phyloP scores from a whole-genome alignment of 1,140 invertebrate species.

The Microplitis demolitor region DNA sequence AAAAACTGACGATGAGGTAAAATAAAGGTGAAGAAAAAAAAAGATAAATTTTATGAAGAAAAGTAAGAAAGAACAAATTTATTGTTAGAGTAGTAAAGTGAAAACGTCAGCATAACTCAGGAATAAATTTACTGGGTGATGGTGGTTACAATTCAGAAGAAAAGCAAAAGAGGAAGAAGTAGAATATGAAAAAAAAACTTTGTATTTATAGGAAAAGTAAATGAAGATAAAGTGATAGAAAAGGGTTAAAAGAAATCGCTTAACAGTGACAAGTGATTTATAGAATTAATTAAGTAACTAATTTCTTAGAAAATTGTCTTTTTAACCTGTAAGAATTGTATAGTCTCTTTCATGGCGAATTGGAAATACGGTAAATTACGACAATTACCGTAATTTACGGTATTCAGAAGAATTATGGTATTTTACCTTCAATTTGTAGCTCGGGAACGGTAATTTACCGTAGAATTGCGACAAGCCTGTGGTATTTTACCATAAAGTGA shows the following conservation, averaged over 20 bases:
- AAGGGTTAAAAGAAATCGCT: not conserved
- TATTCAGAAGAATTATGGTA: too few species aligned
- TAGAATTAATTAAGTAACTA: conserved; percentile 11
- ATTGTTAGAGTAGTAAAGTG: not conserved
- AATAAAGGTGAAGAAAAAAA: not conserved
- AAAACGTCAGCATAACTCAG: not conserved
- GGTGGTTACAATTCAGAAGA: too few species aligned
- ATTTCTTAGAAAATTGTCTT: not conserved
- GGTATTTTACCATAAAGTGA: too few species aligned
- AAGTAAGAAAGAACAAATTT: not conserved
- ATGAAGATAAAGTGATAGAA: not conserved
- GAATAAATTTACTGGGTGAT: not conserved
- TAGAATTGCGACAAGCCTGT: too few species aligned
- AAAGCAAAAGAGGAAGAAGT: not conserved
- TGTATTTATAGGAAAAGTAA: not conserved
- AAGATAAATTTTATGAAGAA: not conserved
- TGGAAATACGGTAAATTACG: too few species aligned
- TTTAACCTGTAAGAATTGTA: not conserved
- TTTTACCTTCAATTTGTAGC: too few species aligned
- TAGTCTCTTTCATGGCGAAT: not conserved
- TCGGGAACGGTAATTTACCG: too few species aligned
- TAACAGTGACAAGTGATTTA: conserved; percentile 5
- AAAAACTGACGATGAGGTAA: too few species aligned
- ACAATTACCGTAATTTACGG: too few species aligned
- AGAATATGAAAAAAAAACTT: not conserved